phyloP scores from a whole-genome alignment of 2,113 vertebrate species.

The Abramis brama region DNA sequence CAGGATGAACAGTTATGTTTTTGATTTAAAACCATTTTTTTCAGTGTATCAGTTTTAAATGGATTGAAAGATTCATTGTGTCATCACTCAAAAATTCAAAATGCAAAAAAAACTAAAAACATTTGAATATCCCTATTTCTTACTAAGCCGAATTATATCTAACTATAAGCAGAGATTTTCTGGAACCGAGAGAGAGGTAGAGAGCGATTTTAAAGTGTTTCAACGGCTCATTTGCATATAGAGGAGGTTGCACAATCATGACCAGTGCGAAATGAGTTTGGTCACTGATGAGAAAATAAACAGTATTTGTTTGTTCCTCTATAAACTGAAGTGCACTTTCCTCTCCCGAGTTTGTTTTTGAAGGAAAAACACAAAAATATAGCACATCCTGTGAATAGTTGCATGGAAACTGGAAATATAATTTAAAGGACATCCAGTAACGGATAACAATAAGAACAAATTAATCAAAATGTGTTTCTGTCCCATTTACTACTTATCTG shows the following conservation, averaged over 20 bases:
- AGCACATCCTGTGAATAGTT: neutral
- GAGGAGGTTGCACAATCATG: constrained; percentile 34
- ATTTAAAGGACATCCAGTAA: constrained; percentile 18
- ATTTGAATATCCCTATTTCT: neutral
- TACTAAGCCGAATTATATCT: constrained; percentile 2
- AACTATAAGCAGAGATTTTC: constrained; percentile 16
- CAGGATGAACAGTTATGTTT: neutral
- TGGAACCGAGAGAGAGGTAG: neutral
- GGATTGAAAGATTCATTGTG: neutral
- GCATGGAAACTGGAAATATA: neutral
- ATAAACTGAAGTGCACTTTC: constrained; percentile 2
- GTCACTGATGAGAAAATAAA: constrained; percentile 43
- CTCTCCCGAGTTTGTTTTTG: neutral
- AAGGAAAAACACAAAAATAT: neutral
- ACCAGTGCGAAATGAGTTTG: constrained; percentile 30
- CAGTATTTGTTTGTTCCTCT: constrained; percentile 9
- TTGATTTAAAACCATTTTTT: neutral
- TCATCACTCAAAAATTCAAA: neutral
- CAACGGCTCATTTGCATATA: constrained; percentile 28
- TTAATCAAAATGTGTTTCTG: constrained; percentile 14
- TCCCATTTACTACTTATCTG: constrained; percentile 48
- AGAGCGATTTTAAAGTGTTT: constrained; percentile 7
- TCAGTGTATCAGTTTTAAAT: neutral
- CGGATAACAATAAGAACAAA: neutral
- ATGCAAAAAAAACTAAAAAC: neutral